phyloP scores from a whole-genome alignment of 2,888 invertebrate species.

The Patella pellucida region DNA sequence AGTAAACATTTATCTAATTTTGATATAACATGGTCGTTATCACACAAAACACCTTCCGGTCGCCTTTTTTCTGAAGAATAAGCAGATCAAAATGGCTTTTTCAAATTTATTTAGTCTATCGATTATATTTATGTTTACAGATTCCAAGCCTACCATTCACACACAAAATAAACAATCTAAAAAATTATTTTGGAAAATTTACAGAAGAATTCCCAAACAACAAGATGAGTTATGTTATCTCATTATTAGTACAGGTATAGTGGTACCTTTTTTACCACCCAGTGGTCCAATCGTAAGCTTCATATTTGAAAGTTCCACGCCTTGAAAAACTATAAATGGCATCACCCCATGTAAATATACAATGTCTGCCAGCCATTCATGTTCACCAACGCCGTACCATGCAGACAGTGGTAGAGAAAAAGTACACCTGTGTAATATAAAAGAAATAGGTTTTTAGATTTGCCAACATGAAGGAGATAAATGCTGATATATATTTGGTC shows the following conservation, averaged over 20 bases:
- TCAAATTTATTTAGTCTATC: too few species aligned
- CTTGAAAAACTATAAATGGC: not conserved
- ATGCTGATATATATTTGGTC: too few species aligned
- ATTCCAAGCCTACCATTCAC: too few species aligned
- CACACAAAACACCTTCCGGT: slow-evolving; percentile 5
- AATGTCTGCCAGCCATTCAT: not conserved
- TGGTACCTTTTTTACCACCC: not conserved
- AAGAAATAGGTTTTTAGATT: not conserved
- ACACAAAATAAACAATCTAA: too few species aligned
- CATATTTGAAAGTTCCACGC: not conserved
- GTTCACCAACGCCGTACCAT: not conserved
- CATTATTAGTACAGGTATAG: not conserved
- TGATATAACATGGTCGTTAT: slow-evolving; percentile 5
- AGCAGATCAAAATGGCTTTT: too few species aligned
- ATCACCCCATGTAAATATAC: not conserved
- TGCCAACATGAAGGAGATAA: not conserved
- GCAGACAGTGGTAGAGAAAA: not conserved
- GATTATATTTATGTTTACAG: too few species aligned
- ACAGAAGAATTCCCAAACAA: too few species aligned
- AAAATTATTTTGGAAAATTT: too few species aligned
- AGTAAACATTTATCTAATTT: slow-evolving; percentile 7
- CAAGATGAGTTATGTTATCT: too few species aligned
- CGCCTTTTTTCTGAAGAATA: not conserved
- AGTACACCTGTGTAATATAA: not conserved
- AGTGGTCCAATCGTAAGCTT: not conserved